Evolutionary conservation across 2,888 invertebrate genomes (phyloP).

Genomic region (Dastarcus helophoroides): DNA sequence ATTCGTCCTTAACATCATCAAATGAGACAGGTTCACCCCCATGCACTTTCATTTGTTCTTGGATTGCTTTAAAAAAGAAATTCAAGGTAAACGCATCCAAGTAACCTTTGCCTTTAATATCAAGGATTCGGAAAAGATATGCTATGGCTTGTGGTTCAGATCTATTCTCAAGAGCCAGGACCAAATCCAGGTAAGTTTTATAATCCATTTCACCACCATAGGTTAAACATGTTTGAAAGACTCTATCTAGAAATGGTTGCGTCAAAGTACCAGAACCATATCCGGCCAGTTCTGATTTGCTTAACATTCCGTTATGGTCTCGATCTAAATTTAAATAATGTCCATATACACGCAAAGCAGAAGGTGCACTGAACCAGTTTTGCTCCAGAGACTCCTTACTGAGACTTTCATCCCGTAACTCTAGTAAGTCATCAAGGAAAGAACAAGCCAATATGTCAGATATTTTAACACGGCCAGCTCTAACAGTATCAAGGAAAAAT

Average conservation of each 20-base stretch:
- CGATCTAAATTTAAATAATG: constrained; percentile 88
- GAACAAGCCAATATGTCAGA: constrained; percentile 85
- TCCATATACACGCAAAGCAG: constrained; percentile 82
- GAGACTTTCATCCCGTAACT: constrained; percentile 41
- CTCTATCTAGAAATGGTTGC: constrained; percentile 78
- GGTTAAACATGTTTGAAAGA: constrained; percentile 91
- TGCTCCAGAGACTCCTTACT: constrained; percentile 79
- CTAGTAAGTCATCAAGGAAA: constrained; percentile 83
- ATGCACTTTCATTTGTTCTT: constrained; percentile 78
- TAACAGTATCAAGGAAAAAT: constrained; percentile 85
- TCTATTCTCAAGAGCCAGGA: constrained; percentile 84
- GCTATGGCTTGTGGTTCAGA: constrained; percentile 84
- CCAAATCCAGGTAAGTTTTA: constrained; percentile 91
- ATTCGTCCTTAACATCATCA: constrained; percentile 92
- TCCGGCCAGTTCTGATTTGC: constrained; percentile 78
- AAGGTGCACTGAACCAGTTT: constrained; percentile 86
- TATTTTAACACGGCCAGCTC: constrained; percentile 81
- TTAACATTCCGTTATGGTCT: constrained; percentile 93
- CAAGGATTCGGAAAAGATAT: constrained; percentile 83
- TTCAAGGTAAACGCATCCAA: constrained; percentile 83
- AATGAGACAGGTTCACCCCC: constrained; percentile 85
- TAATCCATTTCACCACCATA: constrained; percentile 96
- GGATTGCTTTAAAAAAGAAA: constrained; percentile 78
- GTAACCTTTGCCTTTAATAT: constrained; percentile 78
- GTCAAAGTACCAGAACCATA: constrained; percentile 87